Conservation (phyloP, 2,113 vertebrate genomes). For the Tychaedon coryphoeus region DNA sequence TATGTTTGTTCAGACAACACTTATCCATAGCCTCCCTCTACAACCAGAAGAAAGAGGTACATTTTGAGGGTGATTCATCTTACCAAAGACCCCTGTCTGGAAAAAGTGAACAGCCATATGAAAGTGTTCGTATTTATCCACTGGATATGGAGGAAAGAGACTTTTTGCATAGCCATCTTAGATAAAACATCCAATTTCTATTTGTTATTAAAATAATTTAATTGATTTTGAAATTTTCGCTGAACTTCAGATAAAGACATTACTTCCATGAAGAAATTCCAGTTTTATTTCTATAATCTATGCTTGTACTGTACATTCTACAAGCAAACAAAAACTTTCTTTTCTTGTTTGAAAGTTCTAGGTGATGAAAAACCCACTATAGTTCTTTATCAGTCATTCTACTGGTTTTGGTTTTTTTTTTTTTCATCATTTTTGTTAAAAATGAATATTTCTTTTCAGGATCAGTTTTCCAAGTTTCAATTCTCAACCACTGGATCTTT, state of each 20-base stretch:
- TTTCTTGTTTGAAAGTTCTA: not conserved
- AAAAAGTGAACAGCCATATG: not conserved
- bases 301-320: not conserved
- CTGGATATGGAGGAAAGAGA: not conserved
- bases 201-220: not conserved
- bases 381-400: not conserved
- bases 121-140: not conserved
- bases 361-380: not conserved
- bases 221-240: not conserved
- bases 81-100: not conserved
- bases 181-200: not conserved
- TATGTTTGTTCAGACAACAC: not conserved
- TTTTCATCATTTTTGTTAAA: not conserved
- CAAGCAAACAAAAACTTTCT: not conserved
- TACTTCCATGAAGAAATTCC: not conserved
- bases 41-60: rapidly evolving
- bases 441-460: not conserved
- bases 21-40: not conserved
- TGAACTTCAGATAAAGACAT: not conserved
- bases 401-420: not conserved
- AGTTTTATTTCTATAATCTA: not conserved
- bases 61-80: not conserved
- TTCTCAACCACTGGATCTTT: not conserved
- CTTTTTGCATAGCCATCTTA: not conserved
- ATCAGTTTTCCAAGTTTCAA: not conserved